Evolutionary conservation across 2,797 vertebrate species (phyloP).

Genomic region (Tenualosa ilisha): DNA sequence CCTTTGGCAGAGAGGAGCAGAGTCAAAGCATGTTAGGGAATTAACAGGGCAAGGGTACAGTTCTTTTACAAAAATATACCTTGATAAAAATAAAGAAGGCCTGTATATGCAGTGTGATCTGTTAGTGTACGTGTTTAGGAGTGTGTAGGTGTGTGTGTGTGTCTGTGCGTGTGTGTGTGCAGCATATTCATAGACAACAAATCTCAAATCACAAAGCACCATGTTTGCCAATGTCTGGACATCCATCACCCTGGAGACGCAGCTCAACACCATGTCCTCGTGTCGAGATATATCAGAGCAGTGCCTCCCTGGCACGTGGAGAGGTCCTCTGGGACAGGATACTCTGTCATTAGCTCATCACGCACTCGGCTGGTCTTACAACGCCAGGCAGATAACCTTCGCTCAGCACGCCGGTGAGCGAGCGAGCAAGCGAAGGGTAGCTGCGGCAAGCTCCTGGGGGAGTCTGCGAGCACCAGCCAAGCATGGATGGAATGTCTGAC

Average conservation of each 20-base stretch:
- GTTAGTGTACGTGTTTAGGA: background rate
- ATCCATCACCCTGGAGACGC: conserved; percentile 30
- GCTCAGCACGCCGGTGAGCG: conserved; percentile 18
- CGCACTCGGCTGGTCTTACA: conserved; percentile 39
- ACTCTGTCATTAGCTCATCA: conserved; percentile 46
- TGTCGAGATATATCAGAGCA: conserved; percentile 19
- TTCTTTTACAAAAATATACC: conserved; percentile 14
- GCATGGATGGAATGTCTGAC: conserved; percentile 42
- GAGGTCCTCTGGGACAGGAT: conserved; percentile 36
- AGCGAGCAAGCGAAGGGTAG: conserved; percentile 9
- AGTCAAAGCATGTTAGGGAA: background rate
- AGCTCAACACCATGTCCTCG: background rate
- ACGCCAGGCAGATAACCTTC: conserved; percentile 44
- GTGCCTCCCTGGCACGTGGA: conserved; percentile 30
- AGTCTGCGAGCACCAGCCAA: conserved; percentile 37
- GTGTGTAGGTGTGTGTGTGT: background rate
- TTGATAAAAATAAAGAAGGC: background rate
- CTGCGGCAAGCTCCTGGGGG: conserved; percentile 28
- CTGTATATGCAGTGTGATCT: background rate
- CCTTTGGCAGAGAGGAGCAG: background rate
- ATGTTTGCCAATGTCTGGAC: conserved; percentile 32
- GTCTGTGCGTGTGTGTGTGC: no score
- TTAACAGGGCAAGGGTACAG: background rate
- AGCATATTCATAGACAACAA: conserved; percentile 7
- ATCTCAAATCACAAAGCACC: conserved; percentile 7